Evolutionary conservation across 2,113 vertebrate genomes (phyloP), one percentile per base, ranked within the genome.

Genomic region (Erythrocercus mccallii): DNA sequence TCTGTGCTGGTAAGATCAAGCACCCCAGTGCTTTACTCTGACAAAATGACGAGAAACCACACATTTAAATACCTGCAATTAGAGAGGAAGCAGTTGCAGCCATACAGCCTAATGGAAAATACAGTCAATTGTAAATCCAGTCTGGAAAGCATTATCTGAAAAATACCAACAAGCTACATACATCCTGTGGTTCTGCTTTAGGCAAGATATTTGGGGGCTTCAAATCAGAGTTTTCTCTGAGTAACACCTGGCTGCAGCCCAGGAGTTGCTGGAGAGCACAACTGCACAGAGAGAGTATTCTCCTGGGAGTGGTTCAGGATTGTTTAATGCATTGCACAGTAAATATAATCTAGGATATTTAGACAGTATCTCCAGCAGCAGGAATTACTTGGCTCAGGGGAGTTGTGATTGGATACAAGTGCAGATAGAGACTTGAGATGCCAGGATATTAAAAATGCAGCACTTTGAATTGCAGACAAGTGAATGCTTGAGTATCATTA

Each of bases 271-370:
- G 45, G 64, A 86, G 38, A 94, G 77, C 81, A 37, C 53, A 70
- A 64, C 12, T 74, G 18, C 44, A 80, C 17, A 50, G 17, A 47
- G 3, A 77, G 17, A 91, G 77, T 44, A 84, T 74, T 85, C 93
- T 62, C 81, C 45, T 62, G 89, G 50, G 91, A 91, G 62, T 31
- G 45, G 89, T 95, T 89, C n/a, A 53, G 78, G 65, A 81, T 51
- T 81, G 86, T 45, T 95, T 95, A 96, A 93, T 79, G 62, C 37
- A 84, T 79, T 91, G 66, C 94, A 92, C 81, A 87, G 84, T 92
- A 96, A 97, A 96, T 91, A 92, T 30, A 72, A 91, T 77, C 93
- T 57, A 89, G 86, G 70, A 84, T 92, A 92, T 79, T 96, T 95
- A 94, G 91, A 82, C 61, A 84, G 61, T 69, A 82, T 91, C 91